Evolutionary conservation across 2,797 vertebrate species (phyloP).

Genomic region (Pachyuromys duprasi): DNA sequence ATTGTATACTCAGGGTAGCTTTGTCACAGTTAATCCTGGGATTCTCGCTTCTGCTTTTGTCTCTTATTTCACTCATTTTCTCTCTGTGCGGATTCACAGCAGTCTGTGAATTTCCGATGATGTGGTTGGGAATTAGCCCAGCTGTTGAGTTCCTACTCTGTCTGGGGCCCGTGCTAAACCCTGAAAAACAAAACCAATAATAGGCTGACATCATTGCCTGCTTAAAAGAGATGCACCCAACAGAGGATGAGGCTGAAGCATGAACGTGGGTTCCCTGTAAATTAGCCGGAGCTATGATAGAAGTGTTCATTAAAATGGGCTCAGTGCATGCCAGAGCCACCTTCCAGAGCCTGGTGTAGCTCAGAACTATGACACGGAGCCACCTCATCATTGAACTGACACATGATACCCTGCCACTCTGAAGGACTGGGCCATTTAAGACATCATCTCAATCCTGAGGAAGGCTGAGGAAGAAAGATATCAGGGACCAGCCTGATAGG

Average conservation of each 20-base stretch:
- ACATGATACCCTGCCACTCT: background rate
- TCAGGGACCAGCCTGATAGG: background rate
- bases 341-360: background rate
- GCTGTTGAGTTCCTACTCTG: constrained; percentile 26
- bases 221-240: background rate
- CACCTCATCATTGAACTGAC: background rate
- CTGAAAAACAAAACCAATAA: background rate
- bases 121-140: background rate
- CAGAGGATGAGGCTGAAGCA: background rate
- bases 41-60: background rate
- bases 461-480: background rate
- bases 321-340: background rate
- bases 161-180: background rate
- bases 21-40: background rate
- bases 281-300: background rate
- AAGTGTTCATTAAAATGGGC: rapidly evolving
- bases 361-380: background rate
- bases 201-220: background rate
- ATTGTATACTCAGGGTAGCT: background rate
- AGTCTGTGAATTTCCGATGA: background rate
- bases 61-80: background rate
- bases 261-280: background rate
- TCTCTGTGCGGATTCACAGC: background rate
- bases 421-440: background rate
- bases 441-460: background rate